Evolutionary conservation across 2,113 vertebrate genomes (phyloP).

Genomic region (Mobula birostris): DNA sequence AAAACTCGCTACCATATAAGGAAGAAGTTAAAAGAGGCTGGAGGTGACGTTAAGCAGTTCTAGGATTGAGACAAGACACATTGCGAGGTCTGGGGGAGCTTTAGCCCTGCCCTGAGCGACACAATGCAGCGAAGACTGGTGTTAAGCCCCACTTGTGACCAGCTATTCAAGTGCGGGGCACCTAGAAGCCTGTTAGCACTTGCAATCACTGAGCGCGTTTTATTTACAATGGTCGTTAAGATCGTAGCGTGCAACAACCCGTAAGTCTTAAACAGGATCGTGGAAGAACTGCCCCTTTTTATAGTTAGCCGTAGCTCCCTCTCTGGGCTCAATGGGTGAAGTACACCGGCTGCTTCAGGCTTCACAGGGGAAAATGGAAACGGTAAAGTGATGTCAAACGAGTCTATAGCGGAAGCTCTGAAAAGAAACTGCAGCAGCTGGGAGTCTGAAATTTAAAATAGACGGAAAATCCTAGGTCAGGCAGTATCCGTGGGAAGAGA

Average conservation of each 20-base stretch:
- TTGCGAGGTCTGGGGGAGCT: neutral
- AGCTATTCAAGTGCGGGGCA: neutral
- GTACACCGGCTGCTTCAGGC: neutral
- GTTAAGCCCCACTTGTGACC: neutral
- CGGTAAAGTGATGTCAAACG: neutral
- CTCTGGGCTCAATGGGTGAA: neutral
- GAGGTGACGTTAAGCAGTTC: neutral
- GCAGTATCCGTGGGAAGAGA: no score
- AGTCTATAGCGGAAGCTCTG: no score
- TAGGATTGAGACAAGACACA: neutral
- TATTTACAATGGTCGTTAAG: neutral
- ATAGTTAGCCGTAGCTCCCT: neutral
- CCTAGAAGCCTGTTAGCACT: neutral
- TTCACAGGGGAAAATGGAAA: neutral
- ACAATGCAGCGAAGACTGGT: neutral
- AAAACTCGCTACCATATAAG: slow-evolving; percentile 29
- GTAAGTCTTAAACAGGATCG: neutral
- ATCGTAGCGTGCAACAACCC: neutral
- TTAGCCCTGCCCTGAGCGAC: neutral
- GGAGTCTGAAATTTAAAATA: no score
- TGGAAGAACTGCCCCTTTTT: neutral
- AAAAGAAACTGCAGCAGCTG: no score
- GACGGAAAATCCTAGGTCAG: no score
- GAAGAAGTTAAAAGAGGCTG: neutral
- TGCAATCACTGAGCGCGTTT: neutral